Evolutionary conservation across 1,140 invertebrate species (phyloP), one percentile per base, ranked within the genome.

Genomic region (Sinonovacula constricta): DNA sequence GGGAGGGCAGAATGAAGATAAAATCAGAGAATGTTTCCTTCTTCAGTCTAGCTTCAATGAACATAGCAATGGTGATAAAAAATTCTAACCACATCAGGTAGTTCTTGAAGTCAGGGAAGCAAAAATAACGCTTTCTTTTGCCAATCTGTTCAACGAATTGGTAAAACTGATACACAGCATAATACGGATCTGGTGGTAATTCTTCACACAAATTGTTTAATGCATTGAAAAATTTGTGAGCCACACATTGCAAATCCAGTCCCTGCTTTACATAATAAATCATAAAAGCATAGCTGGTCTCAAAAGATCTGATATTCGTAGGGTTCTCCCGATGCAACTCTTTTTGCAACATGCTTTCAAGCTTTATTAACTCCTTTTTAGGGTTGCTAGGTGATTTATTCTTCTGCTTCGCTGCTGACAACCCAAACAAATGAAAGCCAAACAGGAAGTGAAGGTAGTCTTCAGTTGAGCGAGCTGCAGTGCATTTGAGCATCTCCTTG

Each of bases 31-130:
- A 39, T 7, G 31, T 69, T 28, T 56, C 49, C 24, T 49, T 31
- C 22, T 79, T 75, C 12, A 82, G 31, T 65, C 84, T 86, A 10
- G 81, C 81, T 51, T 70, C 67, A 1, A 86, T 33, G 14, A 67
- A 78, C 26, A 83, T 77, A 1, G 78, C 79, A 7, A 85, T 26
- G 1, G 79, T 80, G n/a, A 76, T 68, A 36, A 72, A 86, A 45
- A 83, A 83, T 51, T 87, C 86, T 49, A 83, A 49, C 85, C 86
- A 86, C 57, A 86, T 77, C 2, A 84, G 39, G 12, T 85, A 74
- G 7, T 80, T 53, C 30, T 60, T 54, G 0, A 80, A 31, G n/a
- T 82, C 71, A 18, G 83, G 86, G 26, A 86, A 59, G 22, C 69
- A n/a, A 82, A 60, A 14, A 51, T 54, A 12, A 26, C 36, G 28